Evolutionary conservation across 2,113 vertebrate genomes (phyloP).

Genomic region (Takifugu flavidus): DNA sequence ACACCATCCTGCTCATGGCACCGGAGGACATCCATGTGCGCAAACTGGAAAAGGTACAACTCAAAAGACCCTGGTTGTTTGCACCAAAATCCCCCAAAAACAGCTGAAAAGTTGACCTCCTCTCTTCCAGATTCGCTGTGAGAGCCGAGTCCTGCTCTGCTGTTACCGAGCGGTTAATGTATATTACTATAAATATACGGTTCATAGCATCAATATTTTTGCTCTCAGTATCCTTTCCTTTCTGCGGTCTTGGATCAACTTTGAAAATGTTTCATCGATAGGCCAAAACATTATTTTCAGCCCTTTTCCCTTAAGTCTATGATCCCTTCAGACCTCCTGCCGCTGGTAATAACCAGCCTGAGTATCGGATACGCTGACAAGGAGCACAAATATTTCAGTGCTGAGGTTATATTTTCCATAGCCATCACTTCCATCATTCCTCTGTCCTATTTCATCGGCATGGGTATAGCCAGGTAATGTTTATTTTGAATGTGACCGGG

Average conservation of each 20-base stretch:
- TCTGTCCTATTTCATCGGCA: constrained; percentile 88
- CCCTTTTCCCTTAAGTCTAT: constrained; percentile 63
- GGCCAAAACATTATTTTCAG: neutral
- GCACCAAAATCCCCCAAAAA: no score
- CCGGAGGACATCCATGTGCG: constrained; percentile 64
- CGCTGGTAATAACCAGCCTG: constrained; percentile 77
- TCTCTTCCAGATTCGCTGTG: constrained; percentile 53
- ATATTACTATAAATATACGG: constrained; percentile 81
- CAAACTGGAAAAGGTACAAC: constrained; percentile 54
- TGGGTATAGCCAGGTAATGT: constrained; percentile 87
- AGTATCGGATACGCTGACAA: constrained; percentile 79
- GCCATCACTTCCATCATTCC: constrained; percentile 84
- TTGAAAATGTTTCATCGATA: neutral
- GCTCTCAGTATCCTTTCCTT: constrained; percentile 83
- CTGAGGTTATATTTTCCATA: constrained; percentile 73
- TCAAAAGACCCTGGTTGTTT: no score
- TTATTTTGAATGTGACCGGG: neutral
- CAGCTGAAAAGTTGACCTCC: neutral
- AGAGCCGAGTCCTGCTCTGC: constrained; percentile 72
- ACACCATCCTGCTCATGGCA: constrained; percentile 70
- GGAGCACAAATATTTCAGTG: constrained; percentile 69
- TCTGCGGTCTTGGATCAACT: neutral
- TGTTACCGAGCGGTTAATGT: constrained; percentile 77
- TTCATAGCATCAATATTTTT: constrained; percentile 80
- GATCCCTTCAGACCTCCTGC: constrained; percentile 76